Conservation (phyloP, 2,888 invertebrate genomes). For the Embidobia sp. region DNA sequence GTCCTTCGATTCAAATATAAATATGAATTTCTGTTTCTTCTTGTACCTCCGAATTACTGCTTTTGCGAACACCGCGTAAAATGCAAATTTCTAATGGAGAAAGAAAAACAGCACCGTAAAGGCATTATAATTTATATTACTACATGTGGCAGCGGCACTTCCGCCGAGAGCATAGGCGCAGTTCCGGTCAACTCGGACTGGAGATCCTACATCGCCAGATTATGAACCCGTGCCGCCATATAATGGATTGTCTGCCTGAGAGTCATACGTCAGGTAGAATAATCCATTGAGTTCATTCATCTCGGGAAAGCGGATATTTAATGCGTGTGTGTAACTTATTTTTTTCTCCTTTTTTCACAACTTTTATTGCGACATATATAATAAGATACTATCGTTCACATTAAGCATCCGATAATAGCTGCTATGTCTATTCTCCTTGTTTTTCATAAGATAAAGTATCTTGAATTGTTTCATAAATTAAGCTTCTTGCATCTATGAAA, state of each 20-base stretch:
- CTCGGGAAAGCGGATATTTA: constrained; percentile 56
- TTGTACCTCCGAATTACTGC: constrained; percentile 54
- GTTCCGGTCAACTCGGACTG: constrained; percentile 80
- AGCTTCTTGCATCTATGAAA: too few relatives aligned
- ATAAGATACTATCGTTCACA: constrained; percentile 25
- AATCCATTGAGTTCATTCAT: constrained; percentile 69
- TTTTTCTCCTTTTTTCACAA: constrained; percentile 39
- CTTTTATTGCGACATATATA: constrained; percentile 44
- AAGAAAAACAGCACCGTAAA: constrained; percentile 77
- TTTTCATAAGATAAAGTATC: constrained; percentile 11
- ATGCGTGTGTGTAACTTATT: constrained; percentile 32
- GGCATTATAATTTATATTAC: constrained; percentile 81
- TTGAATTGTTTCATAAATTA: not conserved
- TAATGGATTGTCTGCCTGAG: constrained; percentile 78
- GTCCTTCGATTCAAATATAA: constrained; percentile 57
- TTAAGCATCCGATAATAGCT: constrained; percentile 18
- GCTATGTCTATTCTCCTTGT: constrained; percentile 11
- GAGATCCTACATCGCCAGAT: constrained; percentile 80
- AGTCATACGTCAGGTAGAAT: constrained; percentile 76
- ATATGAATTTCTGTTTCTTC: constrained; percentile 55
- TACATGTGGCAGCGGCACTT: constrained; percentile 80
- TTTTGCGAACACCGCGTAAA: constrained; percentile 74
- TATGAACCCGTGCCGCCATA: constrained; percentile 78
- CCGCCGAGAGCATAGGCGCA: constrained; percentile 80
- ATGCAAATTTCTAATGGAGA: constrained; percentile 77